Evolutionary conservation across 2,797 vertebrate genomes (phyloP), one percentile per base, ranked within the genome.

Genomic region (Peromyscus attwateri): DNA sequence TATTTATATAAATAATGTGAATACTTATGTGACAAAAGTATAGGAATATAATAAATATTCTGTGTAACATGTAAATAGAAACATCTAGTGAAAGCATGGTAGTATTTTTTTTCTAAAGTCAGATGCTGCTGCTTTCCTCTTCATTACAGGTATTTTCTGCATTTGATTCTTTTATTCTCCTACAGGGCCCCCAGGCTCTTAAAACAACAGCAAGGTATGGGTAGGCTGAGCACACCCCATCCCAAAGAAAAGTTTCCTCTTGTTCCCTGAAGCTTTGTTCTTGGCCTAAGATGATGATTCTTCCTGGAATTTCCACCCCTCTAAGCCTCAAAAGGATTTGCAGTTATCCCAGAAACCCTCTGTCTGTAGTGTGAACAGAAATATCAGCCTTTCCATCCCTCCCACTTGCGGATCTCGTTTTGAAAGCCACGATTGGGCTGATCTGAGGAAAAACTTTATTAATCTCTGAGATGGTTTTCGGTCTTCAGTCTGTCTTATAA

Each of bases 21-120:
- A 4, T 90, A 43, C 81, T 57, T 80, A 81, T 82, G 46, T 80
- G 71, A 93, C 83, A 60, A 89, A 81, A 95, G 52, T 92, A 60
- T 17, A 95, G 37, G 94, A 40, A 29, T 96, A 62, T n/a, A 87
- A 80, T 62, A 57, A 82, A 71, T 14, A 3, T 81, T 0, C 19
- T 92, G 52, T 73, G 55, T 29, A 52, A 64, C 49, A 89, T 87
- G 70, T 57, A 89, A 85, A 66, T 29, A 87, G 34, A 87, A 85
- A 73, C 46, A 83, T 49, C 25, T 16, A 91, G 80, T 17, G 13
- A 79, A 94, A 95, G 60, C 31, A 21, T 79, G 81, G 23, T 37
- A 12, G 49, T 14, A 60, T 55, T 73, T 34, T 31, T n/a, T 80
- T 37, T n/a, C 95, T 91, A 80, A 92, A 34, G 8, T 55, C 37